These are phyloP conservation scores for Phaethornis superciliosus DNA, from an alignment of 2,113 vertebrate genomes.

Conservation along the genomic window DNA sequence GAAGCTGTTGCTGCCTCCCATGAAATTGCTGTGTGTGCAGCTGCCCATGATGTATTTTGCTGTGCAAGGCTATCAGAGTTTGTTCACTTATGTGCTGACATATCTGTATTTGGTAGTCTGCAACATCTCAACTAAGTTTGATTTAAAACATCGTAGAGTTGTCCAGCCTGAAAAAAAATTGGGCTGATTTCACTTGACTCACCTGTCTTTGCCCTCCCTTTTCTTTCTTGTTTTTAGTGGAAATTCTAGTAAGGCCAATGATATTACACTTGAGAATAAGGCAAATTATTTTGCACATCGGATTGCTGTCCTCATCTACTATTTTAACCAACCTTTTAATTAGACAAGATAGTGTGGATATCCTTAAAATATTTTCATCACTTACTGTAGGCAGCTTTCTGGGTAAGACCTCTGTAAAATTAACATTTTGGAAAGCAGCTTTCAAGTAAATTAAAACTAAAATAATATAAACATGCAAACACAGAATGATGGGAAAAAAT, in stretches of 20 bases:
- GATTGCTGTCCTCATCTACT: neutral
- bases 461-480: neutral
- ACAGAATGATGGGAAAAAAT: neutral
- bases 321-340: neutral
- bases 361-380: neutral
- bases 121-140: neutral
- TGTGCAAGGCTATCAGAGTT: neutral
- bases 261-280: neutral
- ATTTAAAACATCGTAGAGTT: neutral
- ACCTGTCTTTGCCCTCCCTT: neutral
- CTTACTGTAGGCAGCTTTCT: neutral
- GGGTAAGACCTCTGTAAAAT: neutral
- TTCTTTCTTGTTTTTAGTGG: neutral
- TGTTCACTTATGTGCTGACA: neutral
- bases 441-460: neutral
- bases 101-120: neutral
- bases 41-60: neutral
- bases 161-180: neutral
- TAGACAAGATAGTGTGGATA: neutral
- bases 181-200: neutral
- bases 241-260: neutral
- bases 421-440: neutral
- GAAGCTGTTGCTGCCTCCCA: neutral
- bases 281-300: neutral
- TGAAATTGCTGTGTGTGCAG: conserved; percentile 43